Base-by-base conservation (phyloP, 1,140 invertebrate species). In the Melipona quadrifasciata region DNA sequence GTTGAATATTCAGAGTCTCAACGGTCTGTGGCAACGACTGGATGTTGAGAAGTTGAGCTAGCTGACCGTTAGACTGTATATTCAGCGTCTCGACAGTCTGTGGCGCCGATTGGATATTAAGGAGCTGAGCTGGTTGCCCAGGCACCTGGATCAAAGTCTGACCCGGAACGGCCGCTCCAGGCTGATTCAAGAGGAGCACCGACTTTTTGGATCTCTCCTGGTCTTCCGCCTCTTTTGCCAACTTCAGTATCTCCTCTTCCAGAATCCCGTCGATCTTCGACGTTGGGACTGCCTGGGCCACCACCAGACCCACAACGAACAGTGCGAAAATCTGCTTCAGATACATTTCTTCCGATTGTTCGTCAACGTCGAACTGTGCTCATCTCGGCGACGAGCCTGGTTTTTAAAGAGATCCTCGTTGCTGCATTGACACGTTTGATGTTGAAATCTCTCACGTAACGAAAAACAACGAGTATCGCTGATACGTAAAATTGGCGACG, bases 81-180 rank as follows among this genome's bases (percentile, higher is more conserved):
- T n/a, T 64, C 12, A 64, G 16, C 6, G 64, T 67, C 19, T 67
- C 64, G 19, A 31, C 16, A 16, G 27, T 10, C 8, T 31, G 67
- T 24, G 67, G 67, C 0, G 12, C 34, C 34, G 67, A 21, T 17
- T 70, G 67, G 0, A 70, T 19, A 19, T 34, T 24, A 10, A 68
- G 31, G 4, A 34, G 19, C 1, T 39, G 67, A 12, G 2, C 31
- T 19, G 67, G 21, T 6, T 39, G 21, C 0, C 19, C 21, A 2
- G 31, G 31, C 3, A 68, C 8, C 6, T 67, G 65, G 17, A 67
- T 67, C 34, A 68, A 19, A 47, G 34, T 24, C 31, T 39, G 67
- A 24, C 1, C 11, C 4, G 31, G 17, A 11, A 39, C 1, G 11
- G 14, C 0, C 4, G 67, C 0, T 19, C 19, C 3, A 39, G 34